Evolutionary conservation across 2,113 vertebrate species (phyloP).

Genomic region (Pseudonaja textilis): DNA sequence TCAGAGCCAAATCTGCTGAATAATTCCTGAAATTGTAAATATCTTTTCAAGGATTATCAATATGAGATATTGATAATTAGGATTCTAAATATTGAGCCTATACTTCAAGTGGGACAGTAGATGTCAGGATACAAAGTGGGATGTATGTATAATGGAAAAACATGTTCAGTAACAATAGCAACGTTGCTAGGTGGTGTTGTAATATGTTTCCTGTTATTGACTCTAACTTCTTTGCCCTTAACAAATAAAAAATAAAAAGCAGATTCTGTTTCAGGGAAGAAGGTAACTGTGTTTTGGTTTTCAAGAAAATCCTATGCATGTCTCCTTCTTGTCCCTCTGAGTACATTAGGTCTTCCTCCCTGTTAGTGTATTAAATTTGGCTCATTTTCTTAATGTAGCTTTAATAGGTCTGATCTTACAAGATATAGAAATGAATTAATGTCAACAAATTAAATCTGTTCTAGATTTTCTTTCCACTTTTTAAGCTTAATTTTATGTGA

Average conservation of each 20-base stretch:
- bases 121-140: conserved; percentile 2
- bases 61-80: background rate
- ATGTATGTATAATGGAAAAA: conserved; percentile 18
- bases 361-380: background rate
- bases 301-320: background rate
- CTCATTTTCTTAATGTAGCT: background rate
- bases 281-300: background rate
- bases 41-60: background rate
- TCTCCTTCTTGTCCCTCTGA: background rate
- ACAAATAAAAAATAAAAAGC: conserved; percentile 17
- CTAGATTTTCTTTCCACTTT: background rate
- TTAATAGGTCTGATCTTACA: background rate
- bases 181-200: conserved; percentile 10
- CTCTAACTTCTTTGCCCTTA: conserved; percentile 20
- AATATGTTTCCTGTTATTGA: conserved; percentile 25
- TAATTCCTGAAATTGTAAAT: background rate
- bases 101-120: background rate
- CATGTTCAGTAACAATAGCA: conserved; percentile 6
- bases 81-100: background rate
- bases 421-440: conserved; percentile 22
- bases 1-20: background rate
- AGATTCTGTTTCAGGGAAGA: conserved; percentile 15
- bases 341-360: background rate
- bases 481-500: conserved; percentile 1
- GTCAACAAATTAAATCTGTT: conserved; percentile 12